These are phyloP conservation scores for Sycophila texana DNA, from an alignment of 2,888 invertebrate genomes.

Conservation along the genomic window DNA sequence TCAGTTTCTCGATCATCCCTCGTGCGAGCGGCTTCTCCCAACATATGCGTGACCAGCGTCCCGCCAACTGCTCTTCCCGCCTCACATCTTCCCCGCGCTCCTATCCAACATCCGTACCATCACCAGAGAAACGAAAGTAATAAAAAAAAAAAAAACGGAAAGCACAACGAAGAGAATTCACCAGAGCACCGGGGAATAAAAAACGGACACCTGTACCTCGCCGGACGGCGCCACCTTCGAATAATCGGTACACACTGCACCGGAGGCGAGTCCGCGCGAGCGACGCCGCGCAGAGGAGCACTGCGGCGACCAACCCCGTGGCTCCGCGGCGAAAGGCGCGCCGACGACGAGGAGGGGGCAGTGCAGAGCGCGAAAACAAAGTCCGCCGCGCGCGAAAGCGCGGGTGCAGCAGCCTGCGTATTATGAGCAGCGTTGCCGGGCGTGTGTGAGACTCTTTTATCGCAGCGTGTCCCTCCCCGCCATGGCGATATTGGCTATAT, in stretches of 20 bases:
- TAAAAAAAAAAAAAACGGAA: no score
- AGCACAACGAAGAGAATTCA: background rate
- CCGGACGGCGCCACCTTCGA: background rate
- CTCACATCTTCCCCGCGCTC: no score
- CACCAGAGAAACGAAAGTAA: no score
- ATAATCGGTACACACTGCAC: background rate
- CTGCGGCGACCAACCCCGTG: conserved; percentile 43
- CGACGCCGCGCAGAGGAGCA: background rate
- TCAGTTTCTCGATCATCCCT: no score
- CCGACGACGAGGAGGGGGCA: background rate
- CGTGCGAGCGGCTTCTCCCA: no score
- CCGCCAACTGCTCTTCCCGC: no score
- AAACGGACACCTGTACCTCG: background rate
- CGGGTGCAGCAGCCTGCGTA: background rate
- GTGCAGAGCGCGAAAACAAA: no score
- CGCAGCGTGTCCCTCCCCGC: background rate
- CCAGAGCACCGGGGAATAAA: background rate
- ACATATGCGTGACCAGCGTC: no score
- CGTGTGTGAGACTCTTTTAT: background rate
- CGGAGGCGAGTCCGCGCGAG: background rate
- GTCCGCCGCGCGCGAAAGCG: background rate
- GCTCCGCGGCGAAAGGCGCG: conserved; percentile 20
- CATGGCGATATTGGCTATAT: background rate
- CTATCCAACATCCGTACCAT: no score
- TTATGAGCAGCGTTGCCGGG: background rate